Conservation (phyloP, 1,140 invertebrate genomes). For the Drosophila sp. region DNA sequence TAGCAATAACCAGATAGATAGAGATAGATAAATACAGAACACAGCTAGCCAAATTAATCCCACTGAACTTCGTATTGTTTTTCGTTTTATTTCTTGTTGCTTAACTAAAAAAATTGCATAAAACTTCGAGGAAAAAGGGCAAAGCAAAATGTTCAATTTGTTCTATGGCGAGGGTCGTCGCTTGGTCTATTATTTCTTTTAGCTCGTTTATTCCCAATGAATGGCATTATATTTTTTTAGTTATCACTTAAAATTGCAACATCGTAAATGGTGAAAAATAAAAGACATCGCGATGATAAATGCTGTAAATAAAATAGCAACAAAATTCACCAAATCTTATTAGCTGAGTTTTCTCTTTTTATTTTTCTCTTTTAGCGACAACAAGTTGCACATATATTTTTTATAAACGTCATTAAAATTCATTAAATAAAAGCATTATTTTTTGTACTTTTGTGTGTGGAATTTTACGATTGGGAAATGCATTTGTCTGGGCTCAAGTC, state of each 20-base stretch:
- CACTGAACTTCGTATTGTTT: slow-evolving; percentile 57
- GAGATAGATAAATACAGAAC: neutral
- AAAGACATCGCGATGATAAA: slow-evolving; percentile 4
- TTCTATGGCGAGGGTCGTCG: slow-evolving; percentile 21
- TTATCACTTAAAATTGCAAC: slow-evolving; percentile 28
- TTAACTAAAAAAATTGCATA: slow-evolving; percentile 12
- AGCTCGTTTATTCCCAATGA: neutral
- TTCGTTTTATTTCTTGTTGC: slow-evolving; percentile 12
- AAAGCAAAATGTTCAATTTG: slow-evolving; percentile 54
- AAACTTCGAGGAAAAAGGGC: slow-evolving; percentile 29
- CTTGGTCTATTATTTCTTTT: slow-evolving; percentile 23
- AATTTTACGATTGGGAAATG: slow-evolving; percentile 8
- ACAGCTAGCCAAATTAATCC: slow-evolving; percentile 48
- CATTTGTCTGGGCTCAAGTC: slow-evolving; percentile 1
- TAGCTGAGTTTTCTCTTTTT: neutral
- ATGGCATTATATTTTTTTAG: neutral
- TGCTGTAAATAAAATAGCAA: slow-evolving; percentile 17
- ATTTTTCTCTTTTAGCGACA: neutral
- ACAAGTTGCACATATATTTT: slow-evolving; percentile 23
- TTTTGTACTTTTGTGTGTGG: neutral
- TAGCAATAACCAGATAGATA: too few species aligned
- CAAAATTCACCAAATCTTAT: slow-evolving; percentile 36
- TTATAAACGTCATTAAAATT: slow-evolving; percentile 29
- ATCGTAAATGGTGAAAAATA: slow-evolving; percentile 12
- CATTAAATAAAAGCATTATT: slow-evolving; percentile 42